These are phyloP conservation scores for Papilio demoleus DNA, from an alignment of 2,888 invertebrate genomes.

Conservation along the genomic window DNA sequence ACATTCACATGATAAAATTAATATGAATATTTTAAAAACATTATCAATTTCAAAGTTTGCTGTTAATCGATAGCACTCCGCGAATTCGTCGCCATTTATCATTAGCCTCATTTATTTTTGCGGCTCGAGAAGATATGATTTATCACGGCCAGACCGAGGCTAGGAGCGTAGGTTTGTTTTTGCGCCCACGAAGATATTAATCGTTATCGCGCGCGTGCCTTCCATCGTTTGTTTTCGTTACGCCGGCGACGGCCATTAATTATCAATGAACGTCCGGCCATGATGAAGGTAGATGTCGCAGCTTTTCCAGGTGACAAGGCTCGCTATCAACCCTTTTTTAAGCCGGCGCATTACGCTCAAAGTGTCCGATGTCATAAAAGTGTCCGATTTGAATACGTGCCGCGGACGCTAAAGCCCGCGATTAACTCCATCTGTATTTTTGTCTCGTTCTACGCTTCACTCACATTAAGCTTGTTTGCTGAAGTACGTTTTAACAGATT, in stretches of 20 bases:
- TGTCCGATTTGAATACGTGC: conserved; percentile 80
- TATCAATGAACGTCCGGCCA: conserved; percentile 82
- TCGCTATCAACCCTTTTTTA: conserved; percentile 82
- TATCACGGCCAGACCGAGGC: conserved; percentile 70
- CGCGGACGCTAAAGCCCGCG: conserved; percentile 73
- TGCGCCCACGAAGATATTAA: conserved; percentile 80
- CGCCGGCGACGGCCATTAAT: conserved; percentile 80
- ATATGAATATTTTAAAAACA: not conserved
- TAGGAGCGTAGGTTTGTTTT: conserved; percentile 79
- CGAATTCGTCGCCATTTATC: conserved; percentile 79
- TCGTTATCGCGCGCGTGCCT: conserved; percentile 80
- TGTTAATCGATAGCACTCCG: conserved; percentile 68
- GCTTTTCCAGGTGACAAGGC: conserved; percentile 80
- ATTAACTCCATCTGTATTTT: conserved; percentile 74
- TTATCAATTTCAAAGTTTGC: conserved; percentile 67
- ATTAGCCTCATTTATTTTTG: conserved; percentile 83
- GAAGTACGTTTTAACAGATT: conserved; percentile 20
- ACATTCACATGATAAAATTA: not conserved
- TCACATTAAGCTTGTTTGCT: conserved; percentile 21
- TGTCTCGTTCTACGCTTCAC: conserved; percentile 60
- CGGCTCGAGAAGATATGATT: conserved; percentile 81
- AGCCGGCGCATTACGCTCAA: conserved; percentile 79
- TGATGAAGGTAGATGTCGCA: conserved; percentile 80
- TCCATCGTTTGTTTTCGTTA: conserved; percentile 83
- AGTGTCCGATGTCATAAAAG: conserved; percentile 82